Conservation (phyloP, 2,797 vertebrate species). For the Takifugu ocellatus region DNA sequence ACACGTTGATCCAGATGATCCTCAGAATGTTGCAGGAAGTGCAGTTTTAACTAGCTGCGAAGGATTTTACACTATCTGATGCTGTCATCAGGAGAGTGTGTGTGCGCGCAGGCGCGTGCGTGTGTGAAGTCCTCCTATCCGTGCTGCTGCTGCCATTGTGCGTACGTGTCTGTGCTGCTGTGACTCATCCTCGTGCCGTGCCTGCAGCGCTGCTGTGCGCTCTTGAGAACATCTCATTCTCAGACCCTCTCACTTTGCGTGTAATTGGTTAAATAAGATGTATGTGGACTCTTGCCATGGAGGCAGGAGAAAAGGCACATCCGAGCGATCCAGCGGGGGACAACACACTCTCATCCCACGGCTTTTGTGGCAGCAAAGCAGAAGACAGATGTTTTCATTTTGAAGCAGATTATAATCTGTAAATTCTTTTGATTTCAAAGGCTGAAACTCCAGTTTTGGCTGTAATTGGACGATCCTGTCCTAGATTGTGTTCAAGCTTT, state of each 20-base stretch:
- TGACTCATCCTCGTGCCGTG: constrained; percentile 7
- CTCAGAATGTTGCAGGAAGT: constrained; percentile 2
- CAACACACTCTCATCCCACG: constrained; percentile 3
- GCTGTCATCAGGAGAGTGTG: not conserved
- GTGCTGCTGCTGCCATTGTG: not conserved
- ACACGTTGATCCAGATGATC: constrained; percentile 4
- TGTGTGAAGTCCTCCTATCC: constrained; percentile 2
- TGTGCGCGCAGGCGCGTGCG: not conserved
- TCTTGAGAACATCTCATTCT: constrained; percentile 8
- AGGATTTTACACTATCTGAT: constrained; percentile 21
- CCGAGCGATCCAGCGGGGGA: not conserved
- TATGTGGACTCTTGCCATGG: constrained; percentile 12
- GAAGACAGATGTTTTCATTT: not conserved
- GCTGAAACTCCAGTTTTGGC: not conserved
- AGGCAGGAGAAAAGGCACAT: not conserved
- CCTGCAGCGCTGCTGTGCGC: constrained; percentile 27
- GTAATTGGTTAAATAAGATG: constrained; percentile 4
- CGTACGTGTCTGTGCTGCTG: not conserved
- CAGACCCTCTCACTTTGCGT: not conserved
- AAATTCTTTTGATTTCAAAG: not conserved
- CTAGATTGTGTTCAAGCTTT: not conserved
- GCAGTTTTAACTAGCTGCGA: constrained; percentile 16
- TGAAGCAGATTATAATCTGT: no score
- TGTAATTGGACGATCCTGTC: constrained; percentile 4
- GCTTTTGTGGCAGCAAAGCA: not conserved